A percentile compares a stretch with the other conserved stretches of the same genome.
phyloP scores from a whole-genome alignment of 2,113 vertebrate species.

The western clawed frog (Xenopus tropicalis) region DNA sequence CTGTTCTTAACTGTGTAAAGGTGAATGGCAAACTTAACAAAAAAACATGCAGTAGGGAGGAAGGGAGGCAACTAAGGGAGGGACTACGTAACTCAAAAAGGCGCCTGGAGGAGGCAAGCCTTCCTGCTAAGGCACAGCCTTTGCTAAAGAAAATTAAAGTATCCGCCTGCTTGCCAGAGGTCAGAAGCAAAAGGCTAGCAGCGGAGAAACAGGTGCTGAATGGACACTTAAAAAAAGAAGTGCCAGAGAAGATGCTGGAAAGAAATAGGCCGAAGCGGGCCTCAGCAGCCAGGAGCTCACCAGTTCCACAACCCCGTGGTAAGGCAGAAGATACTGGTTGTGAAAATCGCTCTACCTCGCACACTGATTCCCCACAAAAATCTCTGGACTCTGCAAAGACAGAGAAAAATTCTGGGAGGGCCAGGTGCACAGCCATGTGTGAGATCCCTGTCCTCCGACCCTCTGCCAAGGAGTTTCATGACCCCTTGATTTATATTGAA shows the following conservation, averaged over 20 bases:
- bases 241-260: conserved; percentile 69
- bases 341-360: conserved; percentile 93
- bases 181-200: conserved; percentile 75
- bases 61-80: conserved; percentile 80
- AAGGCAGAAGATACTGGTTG: conserved; percentile 77
- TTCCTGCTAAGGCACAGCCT: conserved; percentile 65
- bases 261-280: conserved; percentile 82
- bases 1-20: conserved; percentile 71
- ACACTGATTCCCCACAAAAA: conserved; percentile 83
- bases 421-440: conserved; percentile 78
- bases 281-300: conserved; percentile 83
- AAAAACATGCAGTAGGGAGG: conserved; percentile 81
- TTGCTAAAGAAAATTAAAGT: conserved; percentile 75
- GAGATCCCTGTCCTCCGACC: conserved; percentile 87
- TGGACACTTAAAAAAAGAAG: conserved; percentile 75
- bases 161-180: conserved; percentile 64
- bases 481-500: conserved; percentile 94
- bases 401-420: conserved; percentile 69
- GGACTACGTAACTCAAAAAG: conserved; percentile 95
- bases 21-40: conserved; percentile 90
- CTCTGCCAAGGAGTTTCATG: conserved; percentile 88
- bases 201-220: conserved; percentile 71
- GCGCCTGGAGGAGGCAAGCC: conserved; percentile 81
- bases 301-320: conserved; percentile 87
- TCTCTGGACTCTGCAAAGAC: conserved; percentile 74